Conservation (phyloP, 2,888 invertebrate genomes). For the Nomada fabriciana region DNA sequence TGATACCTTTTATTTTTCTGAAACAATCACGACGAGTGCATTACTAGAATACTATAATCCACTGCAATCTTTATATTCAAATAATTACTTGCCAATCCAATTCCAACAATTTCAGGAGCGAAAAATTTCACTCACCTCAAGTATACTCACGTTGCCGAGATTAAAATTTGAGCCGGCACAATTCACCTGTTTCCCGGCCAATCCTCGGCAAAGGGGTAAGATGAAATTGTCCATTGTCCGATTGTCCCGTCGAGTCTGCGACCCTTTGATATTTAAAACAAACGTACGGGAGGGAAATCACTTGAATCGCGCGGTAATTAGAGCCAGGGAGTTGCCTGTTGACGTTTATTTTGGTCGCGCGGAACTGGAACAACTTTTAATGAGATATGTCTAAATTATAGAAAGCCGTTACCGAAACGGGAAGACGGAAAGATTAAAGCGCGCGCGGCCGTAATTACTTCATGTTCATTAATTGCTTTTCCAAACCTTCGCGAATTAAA, state of each 20-base stretch:
- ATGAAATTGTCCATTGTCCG: slow-evolving; percentile 6
- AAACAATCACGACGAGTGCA: no score
- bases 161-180: not conserved
- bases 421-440: slow-evolving; percentile 67
- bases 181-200: not conserved
- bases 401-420: slow-evolving; percentile 61
- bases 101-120: no score
- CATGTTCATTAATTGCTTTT: slow-evolving; percentile 63
- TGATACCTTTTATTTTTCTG: no score
- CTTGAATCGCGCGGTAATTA: slow-evolving; percentile 62
- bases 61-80: no score
- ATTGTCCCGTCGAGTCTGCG: slow-evolving; percentile 18
- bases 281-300: slow-evolving; percentile 51
- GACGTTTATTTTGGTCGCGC: slow-evolving; percentile 63
- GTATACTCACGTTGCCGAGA: no score
- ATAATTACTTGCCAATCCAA: no score
- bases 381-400: slow-evolving; percentile 68
- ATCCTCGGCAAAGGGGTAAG: not conserved
- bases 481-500: slow-evolving; percentile 60
- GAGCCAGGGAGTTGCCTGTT: slow-evolving; percentile 56
- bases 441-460: slow-evolving; percentile 57
- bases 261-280: slow-evolving; percentile 58
- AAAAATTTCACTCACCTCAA: no score
- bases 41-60: no score
- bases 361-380: slow-evolving; percentile 64